These are phyloP conservation scores for Sericinus montela DNA, from an alignment of 2,888 invertebrate genomes.

Conservation along the genomic window DNA sequence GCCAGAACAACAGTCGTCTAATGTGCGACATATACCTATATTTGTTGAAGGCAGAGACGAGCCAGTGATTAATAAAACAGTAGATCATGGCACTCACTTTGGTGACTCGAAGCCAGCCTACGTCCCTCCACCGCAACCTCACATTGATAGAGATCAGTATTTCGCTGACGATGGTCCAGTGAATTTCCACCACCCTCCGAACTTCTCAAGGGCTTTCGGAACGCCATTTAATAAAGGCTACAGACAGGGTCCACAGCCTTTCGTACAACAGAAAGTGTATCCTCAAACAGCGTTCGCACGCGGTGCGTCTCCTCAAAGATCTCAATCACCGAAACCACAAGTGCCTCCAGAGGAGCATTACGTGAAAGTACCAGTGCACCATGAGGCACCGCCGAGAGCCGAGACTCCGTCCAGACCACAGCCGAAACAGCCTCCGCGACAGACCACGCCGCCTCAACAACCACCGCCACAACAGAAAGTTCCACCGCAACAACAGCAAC, in stretches of 20 bases:
- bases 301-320: constrained; percentile 60
- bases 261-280: constrained; percentile 70
- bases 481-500: constrained; percentile 45
- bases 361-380: constrained; percentile 61
- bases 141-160: constrained; percentile 66
- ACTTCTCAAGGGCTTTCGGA: constrained; percentile 67
- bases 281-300: constrained; percentile 57
- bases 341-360: constrained; percentile 56
- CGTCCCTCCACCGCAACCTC: constrained; percentile 50
- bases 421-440: constrained; percentile 34
- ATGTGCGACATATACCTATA: constrained; percentile 91
- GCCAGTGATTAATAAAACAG: constrained; percentile 84
- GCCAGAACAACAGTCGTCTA: constrained; percentile 58
- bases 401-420: constrained; percentile 54
- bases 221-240: constrained; percentile 58
- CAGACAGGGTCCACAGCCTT: constrained; percentile 68
- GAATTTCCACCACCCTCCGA: constrained; percentile 61
- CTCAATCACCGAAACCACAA: constrained; percentile 63
- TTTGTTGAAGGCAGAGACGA: constrained; percentile 92
- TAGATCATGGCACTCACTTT: constrained; percentile 56
- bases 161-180: constrained; percentile 57
- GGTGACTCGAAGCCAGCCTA: constrained; percentile 53
- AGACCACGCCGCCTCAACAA: constrained; percentile 36
- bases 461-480: constrained; percentile 38
- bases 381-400: constrained; percentile 46